These are phyloP conservation scores for Anthopleura xanthogrammica DNA, from an alignment of 92 coral and sea anemone species.

Conservation along the genomic window DNA sequence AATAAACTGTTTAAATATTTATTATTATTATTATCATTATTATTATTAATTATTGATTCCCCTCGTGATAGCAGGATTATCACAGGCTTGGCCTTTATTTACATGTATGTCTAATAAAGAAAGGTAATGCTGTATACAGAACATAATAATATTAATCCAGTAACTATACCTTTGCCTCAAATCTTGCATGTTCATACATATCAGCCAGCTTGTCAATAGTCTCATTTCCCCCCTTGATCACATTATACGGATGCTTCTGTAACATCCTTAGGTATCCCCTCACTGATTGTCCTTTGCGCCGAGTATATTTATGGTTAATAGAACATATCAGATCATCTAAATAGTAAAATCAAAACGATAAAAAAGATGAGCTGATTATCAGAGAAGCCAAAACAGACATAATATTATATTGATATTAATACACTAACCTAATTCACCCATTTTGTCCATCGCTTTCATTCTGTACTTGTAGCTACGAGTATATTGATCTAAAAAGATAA, in stretches of 20 bases:
- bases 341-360: neutral
- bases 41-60: no score
- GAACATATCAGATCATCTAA: slow-evolving; percentile 90
- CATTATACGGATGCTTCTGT: slow-evolving; percentile 70
- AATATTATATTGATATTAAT: neutral
- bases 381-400: neutral
- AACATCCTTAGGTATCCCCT: slow-evolving; percentile 79
- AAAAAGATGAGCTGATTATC: neutral
- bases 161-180: slow-evolving; percentile 75
- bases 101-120: no score
- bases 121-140: no score
- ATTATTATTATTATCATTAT: no score
- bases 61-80: no score
- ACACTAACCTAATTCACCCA: slow-evolving; percentile 85
- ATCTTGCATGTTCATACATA: slow-evolving; percentile 96
- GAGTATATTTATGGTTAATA: slow-evolving; percentile 74
- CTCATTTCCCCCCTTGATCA: slow-evolving; percentile 83
- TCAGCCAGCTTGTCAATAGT: slow-evolving; percentile 81
- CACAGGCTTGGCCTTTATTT: no score
- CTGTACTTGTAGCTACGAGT: slow-evolving; percentile 88
- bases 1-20: no score
- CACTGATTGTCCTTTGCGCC: slow-evolving; percentile 89
- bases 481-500: slow-evolving; percentile 62
- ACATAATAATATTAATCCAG: neutral
- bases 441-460: slow-evolving; percentile 95